These are phyloP conservation scores for Dromas ardeola DNA, from an alignment of 2,113 vertebrate genomes.

Conservation along the genomic window DNA sequence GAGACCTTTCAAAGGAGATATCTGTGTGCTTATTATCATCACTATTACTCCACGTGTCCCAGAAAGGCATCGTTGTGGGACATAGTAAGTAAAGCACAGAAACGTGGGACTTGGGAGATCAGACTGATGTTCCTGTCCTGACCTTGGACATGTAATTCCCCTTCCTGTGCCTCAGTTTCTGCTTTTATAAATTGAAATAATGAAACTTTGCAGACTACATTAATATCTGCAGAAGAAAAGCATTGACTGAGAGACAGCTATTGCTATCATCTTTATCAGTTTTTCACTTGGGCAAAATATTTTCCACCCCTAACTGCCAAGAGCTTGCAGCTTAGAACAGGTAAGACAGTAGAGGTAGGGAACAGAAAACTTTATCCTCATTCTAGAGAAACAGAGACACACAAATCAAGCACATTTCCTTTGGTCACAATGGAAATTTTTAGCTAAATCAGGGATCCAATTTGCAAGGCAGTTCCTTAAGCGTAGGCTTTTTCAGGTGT, in stretches of 20 bases:
- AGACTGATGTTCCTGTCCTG: background rate
- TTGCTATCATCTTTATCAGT: background rate
- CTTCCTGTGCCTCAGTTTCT: conserved; percentile 24
- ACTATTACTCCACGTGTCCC: background rate
- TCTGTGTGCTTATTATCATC: background rate
- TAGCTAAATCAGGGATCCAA: background rate
- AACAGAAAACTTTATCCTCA: background rate
- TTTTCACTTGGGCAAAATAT: background rate
- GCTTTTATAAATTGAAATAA: conserved; percentile 7
- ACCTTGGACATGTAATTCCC: background rate
- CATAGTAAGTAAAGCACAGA: background rate
- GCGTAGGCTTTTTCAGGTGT: conserved; percentile 13
- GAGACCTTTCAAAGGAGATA: conserved; percentile 29
- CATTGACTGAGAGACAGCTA: background rate
- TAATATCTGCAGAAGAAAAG: background rate
- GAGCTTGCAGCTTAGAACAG: background rate
- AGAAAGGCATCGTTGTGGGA: background rate
- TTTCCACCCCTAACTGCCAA: background rate
- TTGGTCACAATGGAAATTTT: background rate
- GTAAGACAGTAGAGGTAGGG: background rate
- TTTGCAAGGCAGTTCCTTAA: background rate
- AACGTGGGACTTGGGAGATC: background rate
- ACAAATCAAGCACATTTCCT: background rate
- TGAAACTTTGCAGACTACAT: background rate
- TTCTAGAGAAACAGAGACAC: background rate